phyloP scores from a whole-genome alignment of 2,888 invertebrate species.

The Volucella bombylans region DNA sequence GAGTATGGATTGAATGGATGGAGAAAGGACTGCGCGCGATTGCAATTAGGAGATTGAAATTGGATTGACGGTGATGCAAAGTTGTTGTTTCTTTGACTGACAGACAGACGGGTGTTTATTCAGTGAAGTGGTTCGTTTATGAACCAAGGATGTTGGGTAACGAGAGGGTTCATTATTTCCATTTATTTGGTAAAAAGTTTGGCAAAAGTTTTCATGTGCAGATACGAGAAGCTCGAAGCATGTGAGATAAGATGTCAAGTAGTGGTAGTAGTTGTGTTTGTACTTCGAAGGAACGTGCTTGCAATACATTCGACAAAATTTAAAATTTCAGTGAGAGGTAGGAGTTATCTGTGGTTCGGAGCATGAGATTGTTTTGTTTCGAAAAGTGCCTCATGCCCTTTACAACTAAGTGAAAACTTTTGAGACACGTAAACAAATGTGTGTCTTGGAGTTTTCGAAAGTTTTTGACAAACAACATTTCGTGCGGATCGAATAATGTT shows the following conservation, averaged over 20 bases:
- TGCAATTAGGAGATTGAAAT: conserved; percentile 72
- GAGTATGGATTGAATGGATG: neutral
- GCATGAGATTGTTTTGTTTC: conserved; percentile 4
- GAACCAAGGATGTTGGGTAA: neutral
- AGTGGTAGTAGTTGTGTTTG: neutral
- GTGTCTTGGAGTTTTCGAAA: conserved; percentile 22
- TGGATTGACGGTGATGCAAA: conserved; percentile 66
- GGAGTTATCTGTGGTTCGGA: conserved; percentile 18
- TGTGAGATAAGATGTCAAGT: neutral
- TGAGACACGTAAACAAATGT: conserved; percentile 23
- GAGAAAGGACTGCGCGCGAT: conserved; percentile 17
- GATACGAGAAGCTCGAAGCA: conserved; percentile 12
- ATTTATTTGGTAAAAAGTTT: conserved; percentile 51
- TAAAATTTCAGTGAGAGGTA: conserved; percentile 19
- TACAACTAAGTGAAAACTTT: conserved; percentile 21
- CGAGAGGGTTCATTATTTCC: conserved; percentile 51
- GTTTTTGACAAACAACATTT: conserved; percentile 22
- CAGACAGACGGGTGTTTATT: conserved; percentile 6
- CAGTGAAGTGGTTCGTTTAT: conserved; percentile 23
- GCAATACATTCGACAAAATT: conserved; percentile 28
- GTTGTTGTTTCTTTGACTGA: conserved; percentile 13
- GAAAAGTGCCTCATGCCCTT: neutral
- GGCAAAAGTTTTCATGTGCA: conserved; percentile 41
- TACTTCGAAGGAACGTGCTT: conserved; percentile 43
- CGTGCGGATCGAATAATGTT: conserved; percentile 5